Percentiles rank a stretch among this genome's conserved stretches.
Evolutionary conservation across 2,113 vertebrate genomes (phyloP).

Genomic region (Ramphastos sulfuratus): DNA sequence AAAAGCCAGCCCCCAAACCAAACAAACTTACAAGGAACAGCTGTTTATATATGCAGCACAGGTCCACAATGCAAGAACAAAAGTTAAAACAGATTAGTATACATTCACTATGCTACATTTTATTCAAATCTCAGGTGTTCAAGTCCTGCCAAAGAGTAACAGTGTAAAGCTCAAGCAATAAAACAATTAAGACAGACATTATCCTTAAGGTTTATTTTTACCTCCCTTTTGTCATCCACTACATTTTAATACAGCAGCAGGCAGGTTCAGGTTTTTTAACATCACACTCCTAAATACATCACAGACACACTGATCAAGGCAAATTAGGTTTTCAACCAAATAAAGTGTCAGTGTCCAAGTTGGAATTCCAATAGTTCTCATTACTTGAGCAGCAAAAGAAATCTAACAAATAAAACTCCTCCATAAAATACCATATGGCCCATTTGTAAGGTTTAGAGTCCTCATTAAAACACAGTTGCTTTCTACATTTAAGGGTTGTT

Average conservation of each 20-base stretch:
- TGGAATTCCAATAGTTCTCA: neutral
- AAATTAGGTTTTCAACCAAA: neutral
- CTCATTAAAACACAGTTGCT: neutral
- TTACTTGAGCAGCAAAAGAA: neutral
- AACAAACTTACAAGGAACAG: conserved; percentile 75
- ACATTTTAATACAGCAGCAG: neutral
- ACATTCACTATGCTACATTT: neutral
- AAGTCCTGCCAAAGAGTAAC: neutral
- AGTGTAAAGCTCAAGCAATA: neutral
- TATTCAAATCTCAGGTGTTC: neutral
- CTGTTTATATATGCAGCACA: conserved; percentile 64
- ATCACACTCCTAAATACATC: neutral
- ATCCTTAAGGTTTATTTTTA: neutral
- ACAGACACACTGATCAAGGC: neutral
- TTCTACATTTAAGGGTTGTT: neutral
- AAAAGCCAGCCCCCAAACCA: neutral
- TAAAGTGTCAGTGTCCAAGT: neutral
- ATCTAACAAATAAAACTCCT: neutral
- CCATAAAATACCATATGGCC: neutral
- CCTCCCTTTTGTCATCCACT: neutral
- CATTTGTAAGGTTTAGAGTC: neutral
- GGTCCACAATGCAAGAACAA: conserved; percentile 70
- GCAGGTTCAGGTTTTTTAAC: neutral
- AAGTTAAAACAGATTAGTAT: conserved; percentile 72
- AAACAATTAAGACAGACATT: neutral